Base-by-base conservation (phyloP, 2,113 vertebrate species). In the Rynchops niger region DNA sequence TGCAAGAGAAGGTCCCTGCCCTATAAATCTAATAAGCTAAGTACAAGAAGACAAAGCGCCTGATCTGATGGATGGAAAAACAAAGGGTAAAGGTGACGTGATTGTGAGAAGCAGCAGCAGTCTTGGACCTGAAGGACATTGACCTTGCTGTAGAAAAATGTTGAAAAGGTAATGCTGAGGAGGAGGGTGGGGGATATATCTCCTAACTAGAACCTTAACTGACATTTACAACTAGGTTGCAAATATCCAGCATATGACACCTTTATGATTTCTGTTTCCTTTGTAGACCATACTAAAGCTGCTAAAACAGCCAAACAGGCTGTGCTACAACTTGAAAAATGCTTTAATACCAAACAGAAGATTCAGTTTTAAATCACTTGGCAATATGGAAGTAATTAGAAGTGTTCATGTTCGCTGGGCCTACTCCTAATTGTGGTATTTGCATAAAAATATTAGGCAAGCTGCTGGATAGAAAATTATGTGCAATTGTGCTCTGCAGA, bases 401-500 rank as follows among this genome's bases (percentile, higher is more conserved):
- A 90, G 5, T 12, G 18, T 77, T 95, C 58, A 29, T 83, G 15
- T 85, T 95, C 86, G 67, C 42, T 95, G 58, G 58, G 71, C 38
- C 42, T 66, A 34, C 38, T 89, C 52, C 53, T 91, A 88, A 91
- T 65, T 93, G 74, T 58, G 32, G 12, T 80, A 91, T 95, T 94
- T 97, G 84, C 91, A 96, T 91, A 87, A 91, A 94, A 89, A 82
- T 80, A 50, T 79, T 74, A 80, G 20, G 58, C 56, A 73, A 91
- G 53, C 61, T 85, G 43, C 26, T 77, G 34, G 32, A 77, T 77
- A 62, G 80, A 89, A 90, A 89, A 82, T 77, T 6, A 55, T 17
- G 43, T 34, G 45, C 71, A 70, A 53, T 72, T 80, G n/a, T 85
- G n/a, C 29, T 88, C 82, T 89, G 36, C n/a, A 80, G 45, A 91